These are phyloP conservation scores for Drepana arcuata DNA, from an alignment of 1,140 invertebrate species.

Conservation along the genomic window DNA sequence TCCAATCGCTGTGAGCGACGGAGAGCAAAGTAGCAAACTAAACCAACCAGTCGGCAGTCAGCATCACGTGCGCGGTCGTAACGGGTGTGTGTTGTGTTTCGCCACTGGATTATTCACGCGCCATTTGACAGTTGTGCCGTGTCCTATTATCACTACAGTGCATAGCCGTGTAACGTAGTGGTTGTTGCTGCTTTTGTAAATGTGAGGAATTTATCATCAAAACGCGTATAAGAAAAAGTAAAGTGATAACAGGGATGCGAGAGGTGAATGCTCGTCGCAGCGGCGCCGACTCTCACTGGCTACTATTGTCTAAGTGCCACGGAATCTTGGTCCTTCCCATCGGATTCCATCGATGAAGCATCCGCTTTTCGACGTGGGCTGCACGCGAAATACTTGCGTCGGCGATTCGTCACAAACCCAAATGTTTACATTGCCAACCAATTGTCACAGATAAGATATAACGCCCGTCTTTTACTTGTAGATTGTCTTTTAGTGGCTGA, in stretches of 20 bases:
- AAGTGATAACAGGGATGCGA: conserved; percentile 43
- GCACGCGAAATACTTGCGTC: conserved; percentile 40
- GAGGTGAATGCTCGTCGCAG: conserved; percentile 67
- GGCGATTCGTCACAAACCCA: conserved; percentile 34
- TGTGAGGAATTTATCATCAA: conserved; percentile 23
- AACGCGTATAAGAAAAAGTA: conserved; percentile 22
- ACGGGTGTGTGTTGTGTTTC: conserved; percentile 29
- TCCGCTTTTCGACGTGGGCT: conserved; percentile 41
- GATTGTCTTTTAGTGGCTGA: conserved; percentile 9
- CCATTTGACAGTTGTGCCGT: conserved; percentile 52
- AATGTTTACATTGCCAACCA: conserved; percentile 45
- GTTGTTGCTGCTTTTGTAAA: conserved; percentile 34
- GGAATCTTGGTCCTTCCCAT: conserved; percentile 68
- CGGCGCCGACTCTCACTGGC: conserved; percentile 65
- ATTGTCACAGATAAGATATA: conserved; percentile 51
- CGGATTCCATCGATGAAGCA: conserved; percentile 60
- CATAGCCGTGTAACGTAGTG: conserved; percentile 46
- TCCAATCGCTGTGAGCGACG: conserved; percentile 47
- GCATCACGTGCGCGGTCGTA: conserved; percentile 58
- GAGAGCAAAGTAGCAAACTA: conserved; percentile 19
- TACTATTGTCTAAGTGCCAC: conserved; percentile 67
- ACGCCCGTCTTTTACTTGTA: conserved; percentile 8
- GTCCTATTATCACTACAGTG: conserved; percentile 48
- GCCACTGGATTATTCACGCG: conserved; percentile 46
- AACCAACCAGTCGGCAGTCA: conserved; percentile 33